Percentiles rank a stretch among this genome's conserved stretches.
These are phyloP conservation scores for Hormiphora californensis DNA, from an alignment of 37 sponge, comb jelly and placozoan species.

Conservation along the genomic window DNA sequence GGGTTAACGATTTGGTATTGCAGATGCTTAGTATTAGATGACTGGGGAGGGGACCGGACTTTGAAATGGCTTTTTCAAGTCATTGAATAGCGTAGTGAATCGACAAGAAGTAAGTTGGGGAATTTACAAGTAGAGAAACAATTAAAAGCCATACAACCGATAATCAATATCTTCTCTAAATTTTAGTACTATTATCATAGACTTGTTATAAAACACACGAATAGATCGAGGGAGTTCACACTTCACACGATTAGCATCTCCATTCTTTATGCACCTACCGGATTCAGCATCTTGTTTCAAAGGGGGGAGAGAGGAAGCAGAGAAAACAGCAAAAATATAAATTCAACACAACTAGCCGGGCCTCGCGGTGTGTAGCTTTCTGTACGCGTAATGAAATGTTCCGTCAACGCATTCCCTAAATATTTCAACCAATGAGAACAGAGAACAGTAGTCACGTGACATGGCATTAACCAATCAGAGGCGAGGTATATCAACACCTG, in stretches of 20 bases:
- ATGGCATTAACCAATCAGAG: background rate
- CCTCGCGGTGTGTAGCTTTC: too few species aligned
- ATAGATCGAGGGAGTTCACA: too few species aligned
- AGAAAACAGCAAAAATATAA: background rate
- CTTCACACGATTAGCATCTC: too few species aligned
- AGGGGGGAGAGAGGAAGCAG: background rate
- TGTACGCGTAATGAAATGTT: constrained; percentile 55
- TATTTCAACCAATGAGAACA: background rate
- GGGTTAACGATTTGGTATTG: background rate
- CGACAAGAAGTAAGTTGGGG: too few species aligned
- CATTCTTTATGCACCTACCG: background rate
- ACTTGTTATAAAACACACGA: too few species aligned
- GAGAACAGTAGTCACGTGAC: constrained; percentile 21
- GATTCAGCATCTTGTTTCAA: background rate
- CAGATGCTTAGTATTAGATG: background rate
- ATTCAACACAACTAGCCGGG: background rate
- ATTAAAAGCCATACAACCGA: too few species aligned
- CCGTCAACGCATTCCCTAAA: constrained; percentile 53
- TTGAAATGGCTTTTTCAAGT: background rate
- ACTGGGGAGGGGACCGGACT: background rate
- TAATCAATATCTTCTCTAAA: too few species aligned
- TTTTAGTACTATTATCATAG: too few species aligned
- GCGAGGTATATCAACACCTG: background rate
- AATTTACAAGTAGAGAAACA: too few species aligned
- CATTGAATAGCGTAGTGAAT: too few species aligned